Percentiles rank a stretch among this genome's conserved stretches.
phyloP scores from a whole-genome alignment of 2,113 vertebrate species.

The Gymnarchus niloticus region DNA sequence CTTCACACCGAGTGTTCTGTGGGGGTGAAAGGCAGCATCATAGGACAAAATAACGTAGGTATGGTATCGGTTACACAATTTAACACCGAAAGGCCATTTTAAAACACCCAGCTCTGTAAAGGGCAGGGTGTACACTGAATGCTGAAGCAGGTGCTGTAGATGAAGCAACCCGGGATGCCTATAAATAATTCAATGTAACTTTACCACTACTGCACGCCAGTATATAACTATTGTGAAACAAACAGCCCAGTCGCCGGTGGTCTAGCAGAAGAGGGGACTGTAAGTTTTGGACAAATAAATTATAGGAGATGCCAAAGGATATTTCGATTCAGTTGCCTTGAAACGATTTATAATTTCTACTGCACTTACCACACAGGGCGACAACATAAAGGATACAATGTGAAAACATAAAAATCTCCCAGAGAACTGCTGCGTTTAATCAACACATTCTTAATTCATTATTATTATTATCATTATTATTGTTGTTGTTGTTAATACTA shows the following conservation, averaged over 20 bases:
- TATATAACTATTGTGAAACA: background rate
- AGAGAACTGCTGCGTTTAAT: background rate
- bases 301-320: background rate
- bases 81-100: background rate
- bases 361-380: background rate
- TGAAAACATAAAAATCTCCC: background rate
- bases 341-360: background rate
- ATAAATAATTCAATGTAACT: constrained; percentile 6
- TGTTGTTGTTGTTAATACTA: too few relatives aligned
- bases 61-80: background rate
- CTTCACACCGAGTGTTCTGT: background rate
- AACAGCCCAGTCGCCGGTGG: background rate
- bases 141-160: background rate
- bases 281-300: background rate
- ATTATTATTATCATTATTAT: too few relatives aligned
- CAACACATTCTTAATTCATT: too few relatives aligned
- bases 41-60: too few relatives aligned
- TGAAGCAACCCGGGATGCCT: too few relatives aligned
- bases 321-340: background rate
- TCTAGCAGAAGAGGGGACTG: background rate
- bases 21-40: too few relatives aligned
- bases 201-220: background rate
- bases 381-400: background rate
- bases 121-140: background rate
- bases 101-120: background rate